Conservation (phyloP, 2,888 invertebrate species). For the Xestia xanthographa region DNA sequence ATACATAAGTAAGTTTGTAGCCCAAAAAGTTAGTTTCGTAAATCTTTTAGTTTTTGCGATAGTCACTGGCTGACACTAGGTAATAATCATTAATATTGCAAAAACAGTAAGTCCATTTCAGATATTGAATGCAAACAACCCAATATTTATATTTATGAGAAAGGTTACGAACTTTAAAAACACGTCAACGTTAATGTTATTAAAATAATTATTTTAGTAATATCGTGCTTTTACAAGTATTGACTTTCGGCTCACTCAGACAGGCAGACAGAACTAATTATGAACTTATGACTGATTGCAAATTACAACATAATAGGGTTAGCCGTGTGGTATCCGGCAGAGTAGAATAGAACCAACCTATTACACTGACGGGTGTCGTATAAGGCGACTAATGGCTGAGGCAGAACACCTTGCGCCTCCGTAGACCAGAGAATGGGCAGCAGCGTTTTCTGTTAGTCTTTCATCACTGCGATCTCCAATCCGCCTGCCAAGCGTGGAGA, state of each 20-base stretch:
- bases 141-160: constrained; percentile 42
- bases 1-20: not conserved
- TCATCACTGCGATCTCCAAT: too few species aligned
- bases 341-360: too few species aligned
- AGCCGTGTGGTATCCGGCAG: too few species aligned
- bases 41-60: not conserved
- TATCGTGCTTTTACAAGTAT: constrained; percentile 14
- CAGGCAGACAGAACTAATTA: not conserved
- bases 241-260: not conserved
- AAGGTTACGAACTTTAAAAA: constrained; percentile 45
- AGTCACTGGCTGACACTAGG: constrained; percentile 23
- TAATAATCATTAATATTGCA: constrained; percentile 33
- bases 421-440: too few species aligned
- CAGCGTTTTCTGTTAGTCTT: too few species aligned
- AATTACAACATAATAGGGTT: not conserved
- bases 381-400: too few species aligned
- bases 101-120: constrained; percentile 12
- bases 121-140: constrained; percentile 31
- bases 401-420: too few species aligned
- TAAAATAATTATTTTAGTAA: constrained; percentile 23
- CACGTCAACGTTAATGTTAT: constrained; percentile 35
- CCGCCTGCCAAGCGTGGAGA: too few species aligned
- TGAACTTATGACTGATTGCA: not conserved
- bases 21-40: not conserved
- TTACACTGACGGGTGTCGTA: too few species aligned